Evolutionary conservation across 2,797 vertebrate genomes (phyloP).

Genomic region (Tamandua tetradactyla): DNA sequence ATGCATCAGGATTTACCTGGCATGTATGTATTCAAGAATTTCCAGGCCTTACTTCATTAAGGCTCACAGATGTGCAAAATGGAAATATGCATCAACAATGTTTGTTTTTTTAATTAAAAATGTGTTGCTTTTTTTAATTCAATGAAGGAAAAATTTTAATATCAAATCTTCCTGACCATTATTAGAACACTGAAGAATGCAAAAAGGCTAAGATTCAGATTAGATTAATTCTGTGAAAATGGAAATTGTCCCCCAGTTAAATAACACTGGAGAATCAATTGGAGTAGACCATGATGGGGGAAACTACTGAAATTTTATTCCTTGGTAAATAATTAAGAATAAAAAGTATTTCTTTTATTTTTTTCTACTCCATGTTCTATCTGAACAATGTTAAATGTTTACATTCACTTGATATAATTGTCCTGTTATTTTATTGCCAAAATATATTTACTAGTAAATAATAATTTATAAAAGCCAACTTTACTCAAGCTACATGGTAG

Average conservation of each 20-base stretch:
- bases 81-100: neutral
- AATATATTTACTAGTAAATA: neutral
- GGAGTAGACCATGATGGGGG: no score
- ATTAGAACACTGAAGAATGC: conserved; percentile 28
- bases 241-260: neutral
- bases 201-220: conserved; percentile 18
- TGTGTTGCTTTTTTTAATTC: conserved; percentile 49
- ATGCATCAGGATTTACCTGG: conserved; percentile 27
- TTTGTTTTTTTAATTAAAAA: neutral
- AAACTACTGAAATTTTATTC: no score
- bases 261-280: neutral
- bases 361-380: neutral
- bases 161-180: conserved; percentile 10
- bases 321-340: neutral
- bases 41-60: conserved; percentile 5
- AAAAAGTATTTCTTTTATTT: neutral
- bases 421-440: neutral
- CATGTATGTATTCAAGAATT: conserved; percentile 24
- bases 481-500: neutral
- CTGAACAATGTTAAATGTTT: conserved; percentile 14
- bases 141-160: conserved; percentile 3
- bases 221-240: neutral
- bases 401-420: neutral
- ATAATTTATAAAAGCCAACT: no score
- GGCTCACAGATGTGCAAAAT: neutral